Percentiles rank a stretch among this genome's conserved stretches.
phyloP scores from a whole-genome alignment of 1,140 invertebrate genomes.

The Copidosoma floridanum region DNA sequence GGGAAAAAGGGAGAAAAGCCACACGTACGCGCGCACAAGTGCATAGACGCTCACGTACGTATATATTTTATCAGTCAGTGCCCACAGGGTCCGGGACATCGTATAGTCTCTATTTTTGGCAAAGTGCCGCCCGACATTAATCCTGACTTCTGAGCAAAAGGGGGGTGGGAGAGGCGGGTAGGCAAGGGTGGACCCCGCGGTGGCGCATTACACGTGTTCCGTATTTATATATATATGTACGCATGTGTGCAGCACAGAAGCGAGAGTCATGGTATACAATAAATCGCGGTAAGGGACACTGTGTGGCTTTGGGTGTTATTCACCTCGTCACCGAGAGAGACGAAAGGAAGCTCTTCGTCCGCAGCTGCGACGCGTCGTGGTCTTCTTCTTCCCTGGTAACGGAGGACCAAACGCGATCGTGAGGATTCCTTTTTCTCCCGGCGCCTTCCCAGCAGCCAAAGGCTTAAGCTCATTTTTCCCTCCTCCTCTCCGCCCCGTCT shows the following conservation, averaged over 20 bases:
- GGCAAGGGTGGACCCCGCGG: slow-evolving; percentile 28
- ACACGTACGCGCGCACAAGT: no score
- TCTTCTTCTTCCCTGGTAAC: no score
- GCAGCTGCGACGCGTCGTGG: no score
- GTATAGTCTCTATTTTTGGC: slow-evolving; percentile 46
- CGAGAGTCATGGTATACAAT: not conserved
- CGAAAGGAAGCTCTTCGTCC: slow-evolving; percentile 40
- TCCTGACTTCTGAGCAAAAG: no score
- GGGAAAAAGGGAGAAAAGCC: no score
- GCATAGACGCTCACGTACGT: no score
- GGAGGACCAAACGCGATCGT: no score
- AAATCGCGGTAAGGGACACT: no score
- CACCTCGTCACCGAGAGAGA: slow-evolving; percentile 25
- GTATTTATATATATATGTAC: no score
- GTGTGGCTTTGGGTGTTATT: slow-evolving; percentile 16
- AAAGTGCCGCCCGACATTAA: slow-evolving; percentile 45
- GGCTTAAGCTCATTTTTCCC: no score
- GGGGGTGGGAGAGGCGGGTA: slow-evolving; percentile 18
- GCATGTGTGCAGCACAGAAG: not conserved
- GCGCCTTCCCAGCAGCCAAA: not conserved
- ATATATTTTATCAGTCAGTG: no score
- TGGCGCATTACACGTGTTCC: not conserved
- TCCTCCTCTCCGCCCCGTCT: not conserved
- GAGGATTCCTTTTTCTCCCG: slow-evolving; percentile 24
- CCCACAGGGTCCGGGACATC: no score